Evolutionary conservation across 2,797 vertebrate genomes (phyloP), one percentile per base, ranked within the genome.

Genomic region (Hybognathus amarus): DNA sequence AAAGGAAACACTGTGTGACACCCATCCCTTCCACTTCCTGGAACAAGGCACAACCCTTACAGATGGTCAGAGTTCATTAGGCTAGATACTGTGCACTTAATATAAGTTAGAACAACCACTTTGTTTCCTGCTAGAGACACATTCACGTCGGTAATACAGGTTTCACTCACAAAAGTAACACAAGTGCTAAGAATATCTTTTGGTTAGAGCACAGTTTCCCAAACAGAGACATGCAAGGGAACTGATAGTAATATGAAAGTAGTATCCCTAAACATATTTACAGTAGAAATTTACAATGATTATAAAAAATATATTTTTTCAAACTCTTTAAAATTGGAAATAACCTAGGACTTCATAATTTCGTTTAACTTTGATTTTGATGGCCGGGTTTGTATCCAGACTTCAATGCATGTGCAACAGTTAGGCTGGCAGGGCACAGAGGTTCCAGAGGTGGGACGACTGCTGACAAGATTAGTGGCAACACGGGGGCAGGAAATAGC

Each of bases 21-120:
- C 90, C 90, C 88, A 90, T 85, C 92, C 92, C 92, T 92, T 85
- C 88, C 88, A 91, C 92, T 94, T 95, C 93, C 93, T 94, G 89
- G 9, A 87, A 87, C 52, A 73, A 71, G 77, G 38, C 85, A 87
- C 83, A 79, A 54, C 89, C 83, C 85, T 83, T 86, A 50, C 83
- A 90, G 87, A 90, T 87, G 87, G 75, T 33, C 24, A 77, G 56
- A 82, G 20, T 84, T 33, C 38, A 85, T 73, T 76, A 83, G 85
- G 24, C 59, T 69, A 73, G 71, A 80, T 76, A 80, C 71, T 69
- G 36, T 50, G 36, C 54, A 56, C 45, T 45, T 81, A 69, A 77
- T 38, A 42, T 11, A 63, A 64, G n/a, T 69, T 30, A 75, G 22
- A 20, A 74, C 61, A 64, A 83, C 22, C 20, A 22, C 52, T 54